A percentile compares a stretch with the other conserved stretches of the same genome.
These are phyloP conservation scores for Geopemphigus sp. DNA, from an alignment of 1,140 invertebrate species.

Conservation along the genomic window DNA sequence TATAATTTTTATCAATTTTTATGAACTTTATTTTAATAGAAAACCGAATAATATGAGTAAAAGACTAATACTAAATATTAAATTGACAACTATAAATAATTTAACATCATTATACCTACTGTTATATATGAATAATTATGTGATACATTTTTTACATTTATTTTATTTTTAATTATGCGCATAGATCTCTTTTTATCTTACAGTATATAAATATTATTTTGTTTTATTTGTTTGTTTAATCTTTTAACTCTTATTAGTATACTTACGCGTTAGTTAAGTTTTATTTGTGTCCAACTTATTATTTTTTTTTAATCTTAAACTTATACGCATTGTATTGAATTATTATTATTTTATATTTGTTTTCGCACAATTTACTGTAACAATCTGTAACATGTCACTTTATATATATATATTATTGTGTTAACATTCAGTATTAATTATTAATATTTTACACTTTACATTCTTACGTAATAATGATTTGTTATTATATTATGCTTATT, in stretches of 20 bases:
- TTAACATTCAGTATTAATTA: constrained; percentile 14
- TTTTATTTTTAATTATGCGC: background rate
- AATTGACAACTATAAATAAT: constrained; percentile 16
- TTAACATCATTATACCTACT: constrained; percentile 2
- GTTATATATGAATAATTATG: background rate
- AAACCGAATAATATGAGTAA: background rate
- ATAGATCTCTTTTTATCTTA: constrained; percentile 9
- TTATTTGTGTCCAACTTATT: background rate
- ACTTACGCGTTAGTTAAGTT: background rate
- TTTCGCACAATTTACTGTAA: background rate
- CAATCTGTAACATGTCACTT: background rate
- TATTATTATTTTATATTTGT: background rate
- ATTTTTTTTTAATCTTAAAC: background rate
- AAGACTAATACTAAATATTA: constrained; percentile 13
- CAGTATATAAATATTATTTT: background rate
- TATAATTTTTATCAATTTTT: too few relatives aligned
- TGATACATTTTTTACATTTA: constrained; percentile 32
- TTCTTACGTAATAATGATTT: background rate
- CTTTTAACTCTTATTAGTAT: constrained; percentile 17
- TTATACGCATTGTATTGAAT: background rate
- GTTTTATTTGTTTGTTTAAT: background rate
- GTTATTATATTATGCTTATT: too few relatives aligned
- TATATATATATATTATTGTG: background rate
- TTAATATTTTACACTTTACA: background rate
- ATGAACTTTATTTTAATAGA: background rate